A percentile compares a stretch with the other conserved stretches of the same genome.
Conservation (phyloP, 2,888 invertebrate genomes). For the Caenorhabditis sp. region DNA sequence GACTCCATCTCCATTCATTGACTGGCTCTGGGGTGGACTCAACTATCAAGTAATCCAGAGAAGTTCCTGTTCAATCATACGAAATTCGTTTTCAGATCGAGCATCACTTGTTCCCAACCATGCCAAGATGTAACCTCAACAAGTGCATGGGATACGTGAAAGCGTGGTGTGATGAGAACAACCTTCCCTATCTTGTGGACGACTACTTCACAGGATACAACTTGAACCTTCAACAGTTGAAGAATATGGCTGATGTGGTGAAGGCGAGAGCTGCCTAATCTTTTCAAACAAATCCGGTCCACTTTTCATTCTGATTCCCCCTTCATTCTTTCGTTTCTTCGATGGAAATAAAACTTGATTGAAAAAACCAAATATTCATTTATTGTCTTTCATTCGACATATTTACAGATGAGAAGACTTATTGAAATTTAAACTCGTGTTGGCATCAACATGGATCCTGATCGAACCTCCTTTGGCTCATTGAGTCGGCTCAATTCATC, state of each 20-base stretch:
- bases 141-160: constrained; percentile 75
- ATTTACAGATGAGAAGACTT: constrained; percentile 8
- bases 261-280: constrained; percentile 59
- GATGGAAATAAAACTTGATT: constrained; percentile 30
- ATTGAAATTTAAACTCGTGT: constrained; percentile 37
- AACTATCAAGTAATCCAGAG: constrained; percentile 76
- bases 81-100: constrained; percentile 73
- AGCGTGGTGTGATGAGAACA: constrained; percentile 77
- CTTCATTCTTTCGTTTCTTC: background rate
- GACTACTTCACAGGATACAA: constrained; percentile 80
- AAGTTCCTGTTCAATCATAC: background rate
- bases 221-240: constrained; percentile 76
- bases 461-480: constrained; percentile 17
- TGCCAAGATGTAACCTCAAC: constrained; percentile 81
- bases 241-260: constrained; percentile 79
- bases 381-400: constrained; percentile 9
- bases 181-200: constrained; percentile 79
- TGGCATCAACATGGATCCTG: constrained; percentile 42
- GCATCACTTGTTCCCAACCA: constrained; percentile 83
- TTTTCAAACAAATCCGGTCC: constrained; percentile 2
- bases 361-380: constrained; percentile 17
- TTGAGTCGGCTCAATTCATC: constrained; percentile 49
- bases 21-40: constrained; percentile 83
- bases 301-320: background rate
- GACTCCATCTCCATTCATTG: constrained; percentile 80